These are phyloP conservation scores for Aplidium turbinatum DNA, from an alignment of 23 tunicate species.

Conservation along the genomic window DNA sequence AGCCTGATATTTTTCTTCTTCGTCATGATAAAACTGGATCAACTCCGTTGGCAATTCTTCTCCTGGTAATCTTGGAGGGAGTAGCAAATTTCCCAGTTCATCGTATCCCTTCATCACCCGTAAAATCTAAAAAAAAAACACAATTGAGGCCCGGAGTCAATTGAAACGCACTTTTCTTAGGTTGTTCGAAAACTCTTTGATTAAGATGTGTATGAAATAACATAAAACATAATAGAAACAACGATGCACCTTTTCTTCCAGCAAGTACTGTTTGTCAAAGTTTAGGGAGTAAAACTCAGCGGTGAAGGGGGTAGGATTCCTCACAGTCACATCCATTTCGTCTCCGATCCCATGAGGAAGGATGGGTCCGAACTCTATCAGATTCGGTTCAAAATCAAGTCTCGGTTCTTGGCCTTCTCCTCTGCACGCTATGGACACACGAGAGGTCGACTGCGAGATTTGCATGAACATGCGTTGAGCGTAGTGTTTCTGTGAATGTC, in stretches of 20 bases:
- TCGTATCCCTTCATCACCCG: conserved; percentile 92
- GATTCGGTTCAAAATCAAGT: conserved; percentile 75
- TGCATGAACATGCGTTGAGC: conserved; percentile 65
- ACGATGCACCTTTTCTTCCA: conserved; percentile 96
- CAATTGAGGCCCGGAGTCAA: too few relatives aligned
- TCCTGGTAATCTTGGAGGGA: conserved; percentile 88
- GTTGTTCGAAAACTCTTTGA: too few relatives aligned
- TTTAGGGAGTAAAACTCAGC: conserved; percentile 92
- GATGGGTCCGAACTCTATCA: conserved; percentile 89
- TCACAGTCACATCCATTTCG: conserved; percentile 63
- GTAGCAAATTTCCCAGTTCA: conserved; percentile 76
- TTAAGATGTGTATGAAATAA: too few relatives aligned
- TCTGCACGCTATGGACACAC: conserved; percentile 62
- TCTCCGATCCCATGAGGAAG: conserved; percentile 85
- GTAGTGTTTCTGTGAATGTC: conserved; percentile 53
- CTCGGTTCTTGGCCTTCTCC: conserved; percentile 86
- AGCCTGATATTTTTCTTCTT: conserved; percentile 53
- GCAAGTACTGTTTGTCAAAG: conserved; percentile 84
- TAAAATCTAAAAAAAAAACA: conserved; percentile 66
- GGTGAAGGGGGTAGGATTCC: conserved; percentile 71
- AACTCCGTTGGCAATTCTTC: conserved; percentile 91
- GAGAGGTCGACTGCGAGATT: conserved; percentile 75
- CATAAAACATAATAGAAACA: too few relatives aligned
- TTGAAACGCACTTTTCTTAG: too few relatives aligned
- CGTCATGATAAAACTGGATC: conserved; percentile 58